Evolutionary conservation across 1,140 invertebrate genomes (phyloP), one percentile per base, ranked within the genome.

Genomic region (Plutomurus gul): DNA sequence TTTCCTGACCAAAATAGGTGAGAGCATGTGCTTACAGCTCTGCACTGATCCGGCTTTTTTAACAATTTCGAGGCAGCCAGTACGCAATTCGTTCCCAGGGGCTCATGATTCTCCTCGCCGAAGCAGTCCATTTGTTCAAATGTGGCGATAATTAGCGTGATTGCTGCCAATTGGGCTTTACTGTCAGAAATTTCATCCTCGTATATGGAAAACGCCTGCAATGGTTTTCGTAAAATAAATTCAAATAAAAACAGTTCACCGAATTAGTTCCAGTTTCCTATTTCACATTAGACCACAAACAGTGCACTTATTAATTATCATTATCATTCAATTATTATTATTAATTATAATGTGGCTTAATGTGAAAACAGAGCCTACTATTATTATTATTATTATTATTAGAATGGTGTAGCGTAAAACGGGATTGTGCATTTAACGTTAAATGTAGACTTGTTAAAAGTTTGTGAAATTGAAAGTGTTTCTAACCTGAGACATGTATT

Each of bases 121-220:
- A 99, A 97, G 81, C 94, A 96, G 78, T 91, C 91, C 88, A 97
- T 96, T 86, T 97, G 94, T 86, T 99, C 96, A 78, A 99, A 92
- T 0, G 97, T 98, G 43, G 94, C 95, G 79, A 98, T 96, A 37
- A 99, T 96, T 1, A 99, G 88, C 0, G 95, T 96, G 56, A 99
- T 96, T 18, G 96, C 96, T 1, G 96, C 94, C 56, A 99, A 87
- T 86, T 99, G 97, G 33, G 96, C 95, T 86, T 98, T 98, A 60
- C 95, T 97, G 85, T 99, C 98, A 7, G 95, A 96, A 84, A 99
- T 98, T 88, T 99, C 98, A 86, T 99, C 98, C 87, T 99, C 98
- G 85, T 99, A 99, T 70, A 99, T 88, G 0, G 96, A 96, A 87
- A 99, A 99, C 0, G 96, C 96, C 90, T 93, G 82, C 27, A 80